Base-by-base conservation (phyloP, 1,140 invertebrate species). In the Littorina saxatilis region DNA sequence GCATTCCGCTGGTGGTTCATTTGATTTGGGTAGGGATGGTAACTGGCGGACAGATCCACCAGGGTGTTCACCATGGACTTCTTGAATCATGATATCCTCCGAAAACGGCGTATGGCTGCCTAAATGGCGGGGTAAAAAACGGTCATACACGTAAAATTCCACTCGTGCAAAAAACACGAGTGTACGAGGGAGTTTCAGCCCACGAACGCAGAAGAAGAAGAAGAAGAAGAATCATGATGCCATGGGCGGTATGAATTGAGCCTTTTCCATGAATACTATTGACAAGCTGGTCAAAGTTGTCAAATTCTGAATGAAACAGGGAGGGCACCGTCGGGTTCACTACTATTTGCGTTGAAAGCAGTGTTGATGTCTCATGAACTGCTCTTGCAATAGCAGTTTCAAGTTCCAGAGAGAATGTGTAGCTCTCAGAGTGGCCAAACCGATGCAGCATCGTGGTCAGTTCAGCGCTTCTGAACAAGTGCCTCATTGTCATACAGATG, bases 271-370 rank as follows among this genome's bases (percentile, higher is more conserved):
- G 79, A 9, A 86, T 7, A 52, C 43, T 74, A 63, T 80, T 86
- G 9, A 84, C 17, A 7, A 85, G 37, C 75, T 86, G 81, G 74
- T 88, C 85, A 81, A 86, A 86, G 43, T 85, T 88, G 79, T 86
- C 85, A 80, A 85, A 87, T 35, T 87, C 83, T 13, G 77, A 82
- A 52, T 87, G 84, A 50, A 85, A 86, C 27, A 80, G 17, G 29
- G 81, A 82, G 13, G 58, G 63, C 13, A 39, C n/a, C n/a, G n/a
- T n/a, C n/a, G n/a, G n/a, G n/a, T n/a, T n/a, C n/a, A n/a, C n/a
- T n/a, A n/a, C n/a, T n/a, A n/a, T n/a, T n/a, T n/a, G n/a, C n/a
- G n/a, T n/a, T n/a, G n/a, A n/a, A n/a, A n/a, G n/a, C n/a, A 78
- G 37, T 43, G 43, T 7, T 81, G 73, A 61, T 85, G 39, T 47